These are phyloP conservation scores for Pollimyrus isidori DNA, from an alignment of 2,113 vertebrate species.

Conservation along the genomic window DNA sequence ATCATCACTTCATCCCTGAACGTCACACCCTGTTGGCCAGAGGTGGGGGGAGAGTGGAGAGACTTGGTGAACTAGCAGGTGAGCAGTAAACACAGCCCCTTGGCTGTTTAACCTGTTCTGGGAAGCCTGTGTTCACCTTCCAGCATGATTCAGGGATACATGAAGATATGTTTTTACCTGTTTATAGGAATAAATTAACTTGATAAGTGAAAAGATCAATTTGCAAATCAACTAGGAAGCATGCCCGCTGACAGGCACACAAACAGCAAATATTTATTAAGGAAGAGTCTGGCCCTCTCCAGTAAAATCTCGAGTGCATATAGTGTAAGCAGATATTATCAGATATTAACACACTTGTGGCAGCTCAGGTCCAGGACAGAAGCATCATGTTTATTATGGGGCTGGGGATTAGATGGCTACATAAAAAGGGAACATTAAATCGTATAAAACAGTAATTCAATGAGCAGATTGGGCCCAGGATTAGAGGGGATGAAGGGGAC, in stretches of 20 bases:
- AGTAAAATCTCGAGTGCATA: background rate
- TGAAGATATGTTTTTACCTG: background rate
- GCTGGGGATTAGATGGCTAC: background rate
- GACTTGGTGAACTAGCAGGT: background rate
- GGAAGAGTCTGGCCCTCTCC: background rate
- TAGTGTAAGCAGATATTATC: background rate
- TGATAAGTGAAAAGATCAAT: background rate
- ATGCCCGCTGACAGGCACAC: background rate
- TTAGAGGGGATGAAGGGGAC: background rate
- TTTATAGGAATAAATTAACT: background rate
- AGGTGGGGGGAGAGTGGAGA: background rate
- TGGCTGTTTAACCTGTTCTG: background rate
- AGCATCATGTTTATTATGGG: background rate
- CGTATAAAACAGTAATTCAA: background rate
- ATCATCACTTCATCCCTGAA: constrained; percentile 1
- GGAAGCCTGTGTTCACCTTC: background rate
- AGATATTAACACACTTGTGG: background rate
- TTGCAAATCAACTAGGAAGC: background rate
- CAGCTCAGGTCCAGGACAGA: background rate
- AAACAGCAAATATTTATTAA: background rate
- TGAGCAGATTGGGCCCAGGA: background rate
- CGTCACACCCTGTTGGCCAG: background rate
- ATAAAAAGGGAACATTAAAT: background rate
- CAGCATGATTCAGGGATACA: background rate
- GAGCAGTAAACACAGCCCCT: background rate